Evolutionary conservation across 2,113 vertebrate species (phyloP).

Genomic region (Peromyscus leucopus): DNA sequence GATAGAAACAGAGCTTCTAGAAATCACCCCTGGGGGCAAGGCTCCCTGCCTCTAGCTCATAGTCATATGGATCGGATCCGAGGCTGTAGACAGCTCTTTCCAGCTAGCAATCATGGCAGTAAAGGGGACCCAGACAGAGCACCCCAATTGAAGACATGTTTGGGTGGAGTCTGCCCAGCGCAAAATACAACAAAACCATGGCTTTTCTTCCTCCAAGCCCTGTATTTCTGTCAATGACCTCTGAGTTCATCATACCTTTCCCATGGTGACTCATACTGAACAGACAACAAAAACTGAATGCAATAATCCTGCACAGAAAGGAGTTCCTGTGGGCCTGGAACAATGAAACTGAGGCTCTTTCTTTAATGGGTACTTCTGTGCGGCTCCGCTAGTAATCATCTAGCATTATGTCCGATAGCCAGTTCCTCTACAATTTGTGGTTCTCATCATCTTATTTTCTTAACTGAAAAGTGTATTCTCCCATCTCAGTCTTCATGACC

Average conservation of each 20-base stretch:
- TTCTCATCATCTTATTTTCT: neutral
- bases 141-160: neutral
- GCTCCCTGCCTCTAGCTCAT: neutral
- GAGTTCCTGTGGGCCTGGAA: neutral
- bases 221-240: neutral
- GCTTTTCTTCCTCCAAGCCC: neutral
- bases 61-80: neutral
- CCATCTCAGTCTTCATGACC: neutral
- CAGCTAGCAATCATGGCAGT: neutral
- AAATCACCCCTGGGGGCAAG: neutral
- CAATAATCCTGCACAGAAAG: neutral
- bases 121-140: neutral
- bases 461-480: neutral
- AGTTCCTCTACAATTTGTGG: neutral
- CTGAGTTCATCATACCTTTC: neutral
- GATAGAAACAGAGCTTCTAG: neutral
- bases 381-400: neutral
- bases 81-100: neutral
- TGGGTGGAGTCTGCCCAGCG: neutral
- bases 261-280: neutral
- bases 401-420: neutral
- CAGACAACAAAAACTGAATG: neutral
- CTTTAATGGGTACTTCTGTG: neutral
- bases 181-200: neutral
- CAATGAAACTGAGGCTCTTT: neutral